These are phyloP conservation scores for Tiphia femorata DNA, from an alignment of 2,888 invertebrate species.

Conservation along the genomic window DNA sequence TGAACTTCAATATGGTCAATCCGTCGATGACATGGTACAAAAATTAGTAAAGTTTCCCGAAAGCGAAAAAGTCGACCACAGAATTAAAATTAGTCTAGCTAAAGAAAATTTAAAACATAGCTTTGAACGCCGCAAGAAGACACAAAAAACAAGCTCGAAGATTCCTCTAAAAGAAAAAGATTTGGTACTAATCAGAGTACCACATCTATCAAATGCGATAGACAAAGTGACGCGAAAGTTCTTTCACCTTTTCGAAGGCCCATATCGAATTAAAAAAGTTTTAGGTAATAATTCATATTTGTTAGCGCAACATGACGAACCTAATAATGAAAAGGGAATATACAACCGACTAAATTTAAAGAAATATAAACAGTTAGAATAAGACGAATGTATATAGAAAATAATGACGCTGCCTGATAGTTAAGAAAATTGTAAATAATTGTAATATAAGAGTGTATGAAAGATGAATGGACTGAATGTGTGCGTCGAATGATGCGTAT, in stretches of 20 bases:
- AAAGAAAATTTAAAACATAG: neutral
- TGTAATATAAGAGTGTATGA: no score
- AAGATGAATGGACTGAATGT: no score
- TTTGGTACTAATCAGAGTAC: no score
- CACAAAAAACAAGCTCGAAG: no score
- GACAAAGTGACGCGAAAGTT: neutral
- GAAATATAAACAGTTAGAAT: neutral
- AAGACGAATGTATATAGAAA: neutral
- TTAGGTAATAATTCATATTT: constrained; percentile 4
- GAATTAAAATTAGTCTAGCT: neutral
- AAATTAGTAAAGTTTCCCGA: constrained; percentile 12
- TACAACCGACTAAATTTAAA: neutral
- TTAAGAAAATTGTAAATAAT: no score
- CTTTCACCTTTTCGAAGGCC: constrained; percentile 2
- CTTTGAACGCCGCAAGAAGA: no score
- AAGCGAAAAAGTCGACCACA: neutral
- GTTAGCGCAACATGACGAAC: neutral
- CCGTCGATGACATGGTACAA: constrained; percentile 12
- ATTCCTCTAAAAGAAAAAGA: no score
- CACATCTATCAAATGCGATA: neutral
- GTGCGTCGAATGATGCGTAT: no score
- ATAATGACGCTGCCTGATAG: neutral
- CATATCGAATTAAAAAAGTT: neutral
- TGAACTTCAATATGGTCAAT: constrained; percentile 27
- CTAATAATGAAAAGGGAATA: neutral